Evolutionary conservation across 2,797 vertebrate species (phyloP).

Genomic region (Vultur gryphus): DNA sequence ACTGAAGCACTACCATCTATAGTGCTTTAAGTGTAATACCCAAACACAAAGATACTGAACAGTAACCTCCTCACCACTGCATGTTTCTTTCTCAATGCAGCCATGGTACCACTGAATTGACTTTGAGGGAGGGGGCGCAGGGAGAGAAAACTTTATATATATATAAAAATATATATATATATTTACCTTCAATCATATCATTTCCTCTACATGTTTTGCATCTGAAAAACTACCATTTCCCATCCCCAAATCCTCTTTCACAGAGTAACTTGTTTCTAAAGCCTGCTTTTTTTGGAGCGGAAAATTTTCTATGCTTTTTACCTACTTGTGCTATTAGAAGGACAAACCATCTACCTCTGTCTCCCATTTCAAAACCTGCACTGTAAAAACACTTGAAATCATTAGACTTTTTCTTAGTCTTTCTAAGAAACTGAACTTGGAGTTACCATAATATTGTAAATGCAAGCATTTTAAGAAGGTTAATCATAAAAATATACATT

Average conservation of each 20-base stretch:
- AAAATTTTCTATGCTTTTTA: background rate
- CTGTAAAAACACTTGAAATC: background rate
- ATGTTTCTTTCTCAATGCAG: background rate
- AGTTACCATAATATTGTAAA: background rate
- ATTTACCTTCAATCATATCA: background rate
- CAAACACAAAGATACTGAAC: background rate
- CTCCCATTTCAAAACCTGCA: background rate
- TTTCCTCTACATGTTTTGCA: background rate
- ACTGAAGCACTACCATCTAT: too few species aligned
- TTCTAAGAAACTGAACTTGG: background rate
- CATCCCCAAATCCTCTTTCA: background rate
- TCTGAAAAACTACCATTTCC: background rate
- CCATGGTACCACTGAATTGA: background rate
- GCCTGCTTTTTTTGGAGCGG: background rate
- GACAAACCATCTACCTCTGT: background rate
- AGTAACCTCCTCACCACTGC: background rate
- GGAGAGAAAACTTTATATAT: background rate
- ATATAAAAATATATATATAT: background rate
- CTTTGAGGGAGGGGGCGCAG: background rate
- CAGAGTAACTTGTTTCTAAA: background rate
- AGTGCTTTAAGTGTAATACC: background rate
- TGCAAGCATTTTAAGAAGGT: background rate
- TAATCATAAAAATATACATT: background rate
- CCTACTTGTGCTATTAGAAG: background rate
- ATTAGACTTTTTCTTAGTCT: background rate